These are phyloP conservation scores for Melanocharis versteri DNA, from an alignment of 2,113 vertebrate species.

Conservation along the genomic window DNA sequence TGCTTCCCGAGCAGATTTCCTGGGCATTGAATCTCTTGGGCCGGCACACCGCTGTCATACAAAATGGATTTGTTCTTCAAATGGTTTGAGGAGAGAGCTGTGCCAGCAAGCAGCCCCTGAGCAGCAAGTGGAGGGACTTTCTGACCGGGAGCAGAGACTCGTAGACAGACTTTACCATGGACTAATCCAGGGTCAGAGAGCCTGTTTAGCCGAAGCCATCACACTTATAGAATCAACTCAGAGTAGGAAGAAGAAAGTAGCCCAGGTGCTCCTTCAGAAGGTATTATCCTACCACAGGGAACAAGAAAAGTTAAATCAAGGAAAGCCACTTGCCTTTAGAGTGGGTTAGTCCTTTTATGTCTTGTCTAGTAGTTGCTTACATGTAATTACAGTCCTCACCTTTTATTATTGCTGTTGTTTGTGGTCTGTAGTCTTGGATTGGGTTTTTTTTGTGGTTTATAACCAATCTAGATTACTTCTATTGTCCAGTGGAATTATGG, in stretches of 20 bases:
- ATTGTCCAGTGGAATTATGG: background rate
- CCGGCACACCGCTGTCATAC: background rate
- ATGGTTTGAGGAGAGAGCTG: conserved; percentile 32
- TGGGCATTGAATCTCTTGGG: rapidly evolving
- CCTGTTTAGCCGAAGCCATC: conserved; percentile 91
- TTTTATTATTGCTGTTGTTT: background rate
- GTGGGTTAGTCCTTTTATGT: conserved; percentile 83
- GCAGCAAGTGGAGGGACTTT: conserved; percentile 70
- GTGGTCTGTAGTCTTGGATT: background rate
- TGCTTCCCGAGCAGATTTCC: background rate
- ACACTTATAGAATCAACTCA: conserved; percentile 93
- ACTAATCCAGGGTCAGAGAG: conserved; percentile 83
- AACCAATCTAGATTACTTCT: background rate
- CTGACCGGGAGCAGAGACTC: conserved; percentile 80
- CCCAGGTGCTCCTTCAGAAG: conserved; percentile 91
- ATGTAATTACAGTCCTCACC: background rate
- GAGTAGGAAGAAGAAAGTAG: conserved; percentile 86
- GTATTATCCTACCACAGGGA: conserved; percentile 83
- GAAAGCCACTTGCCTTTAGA: conserved; percentile 91
- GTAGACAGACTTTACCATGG: conserved; percentile 83
- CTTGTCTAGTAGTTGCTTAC: conserved; percentile 20
- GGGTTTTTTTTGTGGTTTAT: background rate
- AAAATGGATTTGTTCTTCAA: background rate
- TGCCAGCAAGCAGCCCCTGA: conserved; percentile 59
- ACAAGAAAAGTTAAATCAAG: conserved; percentile 81